These are phyloP conservation scores for Actinia tenebrosa DNA, from an alignment of 64 coral and sea anemone species.

Conservation along the genomic window DNA sequence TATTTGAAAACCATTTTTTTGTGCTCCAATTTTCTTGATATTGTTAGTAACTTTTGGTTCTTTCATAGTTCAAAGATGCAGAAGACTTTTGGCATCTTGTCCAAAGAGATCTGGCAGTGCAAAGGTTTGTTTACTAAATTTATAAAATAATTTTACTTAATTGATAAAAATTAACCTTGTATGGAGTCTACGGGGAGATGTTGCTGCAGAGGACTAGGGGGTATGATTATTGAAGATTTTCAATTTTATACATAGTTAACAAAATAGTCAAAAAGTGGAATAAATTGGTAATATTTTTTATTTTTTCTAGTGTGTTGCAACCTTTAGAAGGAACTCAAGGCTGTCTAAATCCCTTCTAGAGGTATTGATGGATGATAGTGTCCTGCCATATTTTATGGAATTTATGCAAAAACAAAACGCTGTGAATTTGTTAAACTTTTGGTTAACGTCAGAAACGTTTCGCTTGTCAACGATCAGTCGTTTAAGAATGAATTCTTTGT, in stretches of 20 bases:
- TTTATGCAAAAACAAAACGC: constrained; percentile 95
- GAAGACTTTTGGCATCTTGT: constrained; percentile 26
- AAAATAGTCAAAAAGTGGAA: too few relatives aligned
- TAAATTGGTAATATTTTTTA: not conserved
- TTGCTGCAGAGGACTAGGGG: too few relatives aligned
- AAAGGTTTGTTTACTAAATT: not conserved
- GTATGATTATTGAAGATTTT: too few relatives aligned
- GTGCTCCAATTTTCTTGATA: not conserved
- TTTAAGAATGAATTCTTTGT: constrained; percentile 74
- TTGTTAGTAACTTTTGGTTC: not conserved
- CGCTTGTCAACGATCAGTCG: constrained; percentile 78
- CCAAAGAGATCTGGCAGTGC: constrained; percentile 23
- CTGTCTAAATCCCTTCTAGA: constrained; percentile 73
- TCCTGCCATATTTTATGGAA: constrained; percentile 94
- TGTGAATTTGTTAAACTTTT: constrained; percentile 95
- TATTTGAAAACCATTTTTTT: not conserved
- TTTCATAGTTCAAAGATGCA: constrained; percentile 21
- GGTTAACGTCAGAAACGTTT: constrained; percentile 94
- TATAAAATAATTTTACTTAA: not conserved
- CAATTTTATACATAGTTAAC: too few relatives aligned
- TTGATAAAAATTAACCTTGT: too few relatives aligned
- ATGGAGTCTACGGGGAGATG: too few relatives aligned
- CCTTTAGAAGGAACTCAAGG: constrained; percentile 76
- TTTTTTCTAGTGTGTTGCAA: constrained; percentile 87
- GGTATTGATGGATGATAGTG: constrained; percentile 84